Evolutionary conservation across 2,888 invertebrate species (phyloP).

Genomic region (Himalopsyche japonica): DNA sequence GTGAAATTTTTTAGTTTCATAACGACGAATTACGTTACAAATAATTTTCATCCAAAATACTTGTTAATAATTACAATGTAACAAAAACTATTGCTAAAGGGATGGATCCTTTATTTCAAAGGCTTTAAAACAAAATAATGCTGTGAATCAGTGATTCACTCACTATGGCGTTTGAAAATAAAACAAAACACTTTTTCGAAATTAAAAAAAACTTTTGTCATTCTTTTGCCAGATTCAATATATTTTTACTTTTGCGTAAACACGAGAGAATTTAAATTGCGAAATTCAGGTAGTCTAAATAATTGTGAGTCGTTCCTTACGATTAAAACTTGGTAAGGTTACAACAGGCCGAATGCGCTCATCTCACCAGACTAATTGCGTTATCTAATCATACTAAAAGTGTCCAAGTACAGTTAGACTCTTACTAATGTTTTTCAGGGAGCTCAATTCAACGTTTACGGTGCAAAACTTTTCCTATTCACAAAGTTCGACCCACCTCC

Average conservation of each 20-base stretch:
- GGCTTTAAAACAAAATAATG: too few species aligned
- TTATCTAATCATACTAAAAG: constrained; percentile 12
- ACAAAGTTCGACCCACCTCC: background rate
- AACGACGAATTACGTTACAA: too few species aligned
- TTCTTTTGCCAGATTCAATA: too few species aligned
- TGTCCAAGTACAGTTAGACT: constrained; percentile 9
- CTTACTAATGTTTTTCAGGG: constrained; percentile 3
- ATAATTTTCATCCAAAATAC: too few species aligned
- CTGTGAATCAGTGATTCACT: too few species aligned
- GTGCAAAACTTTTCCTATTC: background rate
- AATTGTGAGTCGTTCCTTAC: background rate
- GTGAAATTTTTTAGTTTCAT: too few species aligned
- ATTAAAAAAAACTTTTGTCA: too few species aligned
- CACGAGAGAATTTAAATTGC: background rate
- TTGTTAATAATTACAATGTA: too few species aligned
- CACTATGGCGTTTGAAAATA: too few species aligned
- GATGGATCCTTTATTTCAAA: too few species aligned
- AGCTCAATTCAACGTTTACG: background rate
- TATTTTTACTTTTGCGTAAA: background rate
- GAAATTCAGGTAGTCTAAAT: background rate
- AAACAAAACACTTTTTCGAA: too few species aligned
- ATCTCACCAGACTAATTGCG: background rate
- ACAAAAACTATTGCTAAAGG: too few species aligned
- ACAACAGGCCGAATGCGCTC: background rate
- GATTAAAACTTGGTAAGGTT: background rate